These are phyloP conservation scores for Aricia agestis DNA, from an alignment of 1,140 invertebrate species.

Conservation along the genomic window DNA sequence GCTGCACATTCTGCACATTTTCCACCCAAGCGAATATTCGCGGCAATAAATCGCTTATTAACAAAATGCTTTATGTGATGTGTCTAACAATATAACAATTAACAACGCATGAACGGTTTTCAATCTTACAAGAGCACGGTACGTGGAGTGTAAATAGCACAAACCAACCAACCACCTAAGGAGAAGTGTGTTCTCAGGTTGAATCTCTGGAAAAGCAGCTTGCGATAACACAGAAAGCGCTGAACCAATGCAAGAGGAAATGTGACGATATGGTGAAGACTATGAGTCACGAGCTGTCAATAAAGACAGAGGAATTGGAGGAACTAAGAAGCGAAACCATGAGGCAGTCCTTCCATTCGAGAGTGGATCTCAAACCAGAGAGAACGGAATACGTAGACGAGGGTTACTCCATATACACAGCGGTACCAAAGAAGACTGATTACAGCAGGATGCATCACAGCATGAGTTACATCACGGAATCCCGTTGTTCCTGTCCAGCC, in stretches of 20 bases:
- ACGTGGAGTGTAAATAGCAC: slow-evolving; percentile 58
- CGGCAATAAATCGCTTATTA: not conserved
- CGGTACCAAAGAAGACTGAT: slow-evolving; percentile 64
- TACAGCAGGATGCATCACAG: slow-evolving; percentile 69
- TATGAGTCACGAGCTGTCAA: slow-evolving; percentile 67
- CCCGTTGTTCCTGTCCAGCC: slow-evolving; percentile 62
- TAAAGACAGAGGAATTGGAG: slow-evolving; percentile 72
- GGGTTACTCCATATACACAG: slow-evolving; percentile 63
- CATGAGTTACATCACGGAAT: slow-evolving; percentile 63
- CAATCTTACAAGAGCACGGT: slow-evolving; percentile 27
- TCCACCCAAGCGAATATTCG: not conserved
- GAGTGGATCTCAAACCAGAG: slow-evolving; percentile 61
- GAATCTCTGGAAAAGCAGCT: slow-evolving; percentile 75
- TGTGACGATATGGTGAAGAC: slow-evolving; percentile 71
- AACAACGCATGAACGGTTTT: slow-evolving; percentile 42
- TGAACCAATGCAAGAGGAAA: slow-evolving; percentile 66
- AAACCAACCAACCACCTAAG: slow-evolving; percentile 52
- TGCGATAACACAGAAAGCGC: slow-evolving; percentile 62
- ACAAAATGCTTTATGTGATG: not conserved
- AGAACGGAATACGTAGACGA: slow-evolving; percentile 65
- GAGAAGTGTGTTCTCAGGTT: slow-evolving; percentile 70
- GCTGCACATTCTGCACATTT: not conserved
- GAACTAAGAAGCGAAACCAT: slow-evolving; percentile 65
- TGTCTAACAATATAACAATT: not conserved
- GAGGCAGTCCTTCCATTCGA: slow-evolving; percentile 57